Percentiles rank a stretch among this genome's conserved stretches.
Conservation (phyloP, 2,797 vertebrate species). For the Epinephelus coioides region DNA sequence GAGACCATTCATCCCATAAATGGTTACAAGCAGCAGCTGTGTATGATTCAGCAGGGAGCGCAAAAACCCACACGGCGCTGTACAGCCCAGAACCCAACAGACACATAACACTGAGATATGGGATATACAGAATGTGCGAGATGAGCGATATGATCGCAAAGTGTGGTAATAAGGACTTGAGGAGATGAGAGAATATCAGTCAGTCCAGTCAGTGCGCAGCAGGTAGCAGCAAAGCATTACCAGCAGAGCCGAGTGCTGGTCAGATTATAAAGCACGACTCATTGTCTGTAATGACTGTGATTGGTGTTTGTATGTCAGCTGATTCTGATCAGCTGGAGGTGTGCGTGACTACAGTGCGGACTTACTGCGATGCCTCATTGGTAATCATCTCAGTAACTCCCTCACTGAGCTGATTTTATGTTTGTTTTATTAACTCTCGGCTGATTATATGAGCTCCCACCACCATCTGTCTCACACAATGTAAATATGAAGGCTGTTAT, state of each 20-base stretch:
- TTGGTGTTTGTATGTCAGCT: slow-evolving; percentile 30
- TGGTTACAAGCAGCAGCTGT: slow-evolving; percentile 20
- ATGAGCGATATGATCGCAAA: slow-evolving; percentile 25
- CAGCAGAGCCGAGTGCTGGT: slow-evolving; percentile 16
- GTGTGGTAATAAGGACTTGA: slow-evolving; percentile 30
- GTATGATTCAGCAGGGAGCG: slow-evolving; percentile 21
- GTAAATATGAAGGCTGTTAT: slow-evolving; percentile 23
- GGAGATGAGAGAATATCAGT: slow-evolving; percentile 40
- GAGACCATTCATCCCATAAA: slow-evolving; percentile 28
- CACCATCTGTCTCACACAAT: slow-evolving; percentile 15
- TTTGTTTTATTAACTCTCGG: slow-evolving; percentile 50
- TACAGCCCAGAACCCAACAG: slow-evolving; percentile 30
- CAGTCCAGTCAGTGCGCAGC: slow-evolving; percentile 26
- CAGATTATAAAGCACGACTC: slow-evolving; percentile 25
- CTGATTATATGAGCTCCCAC: slow-evolving; percentile 27
- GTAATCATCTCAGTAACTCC: slow-evolving; percentile 26
- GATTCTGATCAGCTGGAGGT: slow-evolving; percentile 1
- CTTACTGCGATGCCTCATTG: slow-evolving; percentile 4
- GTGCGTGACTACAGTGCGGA: slow-evolving; percentile 1
- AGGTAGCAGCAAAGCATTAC: slow-evolving; percentile 33
- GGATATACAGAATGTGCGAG: slow-evolving; percentile 35
- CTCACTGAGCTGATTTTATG: not conserved
- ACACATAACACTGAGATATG: slow-evolving; percentile 41
- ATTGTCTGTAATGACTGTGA: slow-evolving; percentile 17
- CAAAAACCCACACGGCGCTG: slow-evolving; percentile 12